Base-by-base conservation (phyloP, 2,113 vertebrate species). In the Mungos mungo region DNA sequence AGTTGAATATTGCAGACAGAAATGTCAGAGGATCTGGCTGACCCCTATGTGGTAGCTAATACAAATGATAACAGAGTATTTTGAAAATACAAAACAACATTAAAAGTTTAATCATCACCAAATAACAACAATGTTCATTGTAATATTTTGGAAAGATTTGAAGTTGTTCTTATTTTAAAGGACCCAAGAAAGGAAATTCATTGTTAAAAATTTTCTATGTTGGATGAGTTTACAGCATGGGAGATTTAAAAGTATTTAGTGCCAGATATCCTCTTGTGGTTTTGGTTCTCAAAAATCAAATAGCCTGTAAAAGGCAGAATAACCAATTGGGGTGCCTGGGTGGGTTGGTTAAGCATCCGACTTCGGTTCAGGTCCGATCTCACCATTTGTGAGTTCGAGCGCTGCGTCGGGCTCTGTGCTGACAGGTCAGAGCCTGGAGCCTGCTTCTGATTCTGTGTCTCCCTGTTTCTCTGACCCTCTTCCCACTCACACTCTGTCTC, bases 241-340 rank as follows among this genome's bases (percentile, higher is more conserved):
- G 33, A 54, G 35, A 33, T 65, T 86, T 57, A 68, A 66, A 69
- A 76, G 18, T 79, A 90, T 19, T 47, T 41, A 83, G 93, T 82
- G 13, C 41, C 81, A 65, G n/a, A 50, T 74, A 52, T 65, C 76
- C 16, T 83, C 52, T 91, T 60, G 7, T 88, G 12, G 9, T 79
- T 93, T 96, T 95, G 52, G 89, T 80, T 85, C 33, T 76, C 47
- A 80, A 92, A 92, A 82, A 50, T 57, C 50, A 69, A 86, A 92
- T 71, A 65, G 14, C 6, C 23, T 85, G 63, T 74, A n/a, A 85
- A 81, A 80, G 72, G n/a, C 50, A 95, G 90, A 93, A 71, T 50
- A 83, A 57, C 41, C 45, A 47, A 47, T 47, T 47, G 10, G 45
- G 45, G 45, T 9, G 1, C 45, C 45, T 47, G 45, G 10, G 45